Evolutionary conservation across 2,888 invertebrate species (phyloP).

Genomic region (Andrena trimmerana): DNA sequence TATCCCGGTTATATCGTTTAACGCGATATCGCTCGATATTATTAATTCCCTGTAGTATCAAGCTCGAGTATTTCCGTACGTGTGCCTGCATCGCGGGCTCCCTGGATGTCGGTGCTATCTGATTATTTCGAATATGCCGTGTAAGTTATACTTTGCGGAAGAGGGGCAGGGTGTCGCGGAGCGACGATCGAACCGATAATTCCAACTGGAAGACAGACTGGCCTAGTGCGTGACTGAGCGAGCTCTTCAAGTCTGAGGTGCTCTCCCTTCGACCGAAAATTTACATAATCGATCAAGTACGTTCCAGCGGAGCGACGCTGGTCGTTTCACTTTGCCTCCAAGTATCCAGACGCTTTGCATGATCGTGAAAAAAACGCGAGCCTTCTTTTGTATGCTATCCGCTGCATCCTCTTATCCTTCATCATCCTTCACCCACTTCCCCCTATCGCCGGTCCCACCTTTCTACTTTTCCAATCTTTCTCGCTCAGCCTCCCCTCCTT

Average conservation of each 20-base stretch:
- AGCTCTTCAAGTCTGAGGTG: slow-evolving; percentile 40
- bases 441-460: background rate
- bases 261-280: slow-evolving; percentile 42
- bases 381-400: slow-evolving; percentile 47
- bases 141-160: background rate
- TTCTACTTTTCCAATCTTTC: background rate
- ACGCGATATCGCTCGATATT: slow-evolving; percentile 36
- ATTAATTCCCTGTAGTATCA: slow-evolving; percentile 34
- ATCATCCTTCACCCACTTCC: slow-evolving; percentile 37
- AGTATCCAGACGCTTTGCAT: slow-evolving; percentile 48
- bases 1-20: slow-evolving; percentile 27
- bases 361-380: slow-evolving; percentile 53
- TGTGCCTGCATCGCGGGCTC: slow-evolving; percentile 17
- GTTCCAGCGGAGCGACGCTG: slow-evolving; percentile 39
- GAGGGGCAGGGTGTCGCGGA: background rate
- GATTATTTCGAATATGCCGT: background rate
- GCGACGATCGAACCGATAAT: slow-evolving; percentile 32
- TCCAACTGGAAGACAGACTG: slow-evolving; percentile 26
- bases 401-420: slow-evolving; percentile 38
- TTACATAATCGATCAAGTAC: slow-evolving; percentile 66
- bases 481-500: background rate
- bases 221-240: slow-evolving; percentile 40
- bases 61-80: slow-evolving; percentile 1
- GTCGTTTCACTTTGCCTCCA: slow-evolving; percentile 47
- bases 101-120: background rate